A percentile compares a stretch with the other conserved stretches of the same genome.
Conservation (phyloP, 1,140 invertebrate species). For the Tetramorium simillimum region DNA sequence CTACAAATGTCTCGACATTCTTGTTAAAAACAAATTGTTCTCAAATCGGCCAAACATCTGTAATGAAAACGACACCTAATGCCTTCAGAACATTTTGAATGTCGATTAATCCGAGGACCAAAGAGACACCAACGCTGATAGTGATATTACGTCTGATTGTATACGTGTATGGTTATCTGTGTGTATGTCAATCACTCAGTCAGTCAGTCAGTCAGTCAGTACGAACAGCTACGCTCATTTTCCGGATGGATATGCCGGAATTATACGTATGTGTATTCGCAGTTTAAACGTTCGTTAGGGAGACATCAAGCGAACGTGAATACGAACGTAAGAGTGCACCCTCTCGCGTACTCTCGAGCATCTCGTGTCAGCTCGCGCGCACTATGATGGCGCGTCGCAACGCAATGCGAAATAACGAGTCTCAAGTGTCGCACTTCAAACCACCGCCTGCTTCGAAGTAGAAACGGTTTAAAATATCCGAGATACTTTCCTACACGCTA, state of each 20-base stretch:
- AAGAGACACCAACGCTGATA: background rate
- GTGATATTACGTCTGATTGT: background rate
- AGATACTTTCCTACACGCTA: slow-evolving; percentile 47
- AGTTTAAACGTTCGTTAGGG: slow-evolving; percentile 52
- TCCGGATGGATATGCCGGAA: background rate
- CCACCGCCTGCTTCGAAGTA: slow-evolving; percentile 52
- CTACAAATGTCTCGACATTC: background rate
- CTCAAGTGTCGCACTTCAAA: slow-evolving; percentile 59
- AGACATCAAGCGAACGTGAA: slow-evolving; percentile 10
- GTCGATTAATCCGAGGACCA: background rate
- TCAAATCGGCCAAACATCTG: background rate
- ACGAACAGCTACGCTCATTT: slow-evolving; percentile 7
- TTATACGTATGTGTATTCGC: background rate
- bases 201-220: slow-evolving; percentile 7
- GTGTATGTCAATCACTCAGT: slow-evolving; percentile 11
- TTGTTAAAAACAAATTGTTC: background rate
- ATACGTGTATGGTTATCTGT: background rate
- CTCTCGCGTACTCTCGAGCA: slow-evolving; percentile 21
- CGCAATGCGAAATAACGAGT: slow-evolving; percentile 71
- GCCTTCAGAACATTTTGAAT: background rate
- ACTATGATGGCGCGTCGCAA: slow-evolving; percentile 40
- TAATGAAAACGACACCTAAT: background rate
- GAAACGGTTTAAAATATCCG: slow-evolving; percentile 64
- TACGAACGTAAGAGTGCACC: background rate
- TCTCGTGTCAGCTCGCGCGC: slow-evolving; percentile 25